Evolutionary conservation across 2,113 vertebrate species (phyloP), one percentile per base, ranked within the genome.

Genomic region (Desmodus rotundus): DNA sequence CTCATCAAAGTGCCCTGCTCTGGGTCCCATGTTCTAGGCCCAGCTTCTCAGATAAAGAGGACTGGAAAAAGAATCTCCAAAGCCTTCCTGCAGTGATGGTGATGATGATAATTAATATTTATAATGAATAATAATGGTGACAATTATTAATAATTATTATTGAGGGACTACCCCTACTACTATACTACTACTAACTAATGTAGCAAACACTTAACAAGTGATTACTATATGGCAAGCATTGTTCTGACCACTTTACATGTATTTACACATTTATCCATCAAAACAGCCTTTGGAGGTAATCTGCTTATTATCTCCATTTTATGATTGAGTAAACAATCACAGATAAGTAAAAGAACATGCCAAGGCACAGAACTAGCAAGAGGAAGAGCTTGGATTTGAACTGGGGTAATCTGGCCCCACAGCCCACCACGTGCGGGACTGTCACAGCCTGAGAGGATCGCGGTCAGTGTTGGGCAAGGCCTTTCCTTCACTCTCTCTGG

Each of bases 341-440:
- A 77, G 16, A 67, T 65, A 94, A 74, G 41, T 70, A 28, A 95
- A 93, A 92, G 61, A 96, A 91, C 5, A 2, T 94, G 72, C 12
- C 54, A 56, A 90, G 38, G 54, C 33, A 61, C 11, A 17, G 47
- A 92, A 77, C 38, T 31, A 63, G 43, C 65, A 76, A 65, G 54
- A 84, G 80, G n/a, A n/a, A 91, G 65, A n/a, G n/a, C n/a, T n/a
- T n/a, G n/a, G n/a, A 82, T 63, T 68, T 89, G 80, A 96, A 84
- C 50, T 14, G 54, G 78, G 33, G 33, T 58, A 33, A 36, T 81
- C 38, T 52, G 38, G 61, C 58, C 72, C 73, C 38, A 26, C 24
- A 88, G 58, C 15, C 28, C 38, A 86, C 13, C 15, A 52, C 16
- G 63, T 61, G 41, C 76, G 61, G 54, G 31, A 47, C 41, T 82